phyloP scores from a whole-genome alignment of 2,888 invertebrate species.

The Flabesymbios commensalis region DNA sequence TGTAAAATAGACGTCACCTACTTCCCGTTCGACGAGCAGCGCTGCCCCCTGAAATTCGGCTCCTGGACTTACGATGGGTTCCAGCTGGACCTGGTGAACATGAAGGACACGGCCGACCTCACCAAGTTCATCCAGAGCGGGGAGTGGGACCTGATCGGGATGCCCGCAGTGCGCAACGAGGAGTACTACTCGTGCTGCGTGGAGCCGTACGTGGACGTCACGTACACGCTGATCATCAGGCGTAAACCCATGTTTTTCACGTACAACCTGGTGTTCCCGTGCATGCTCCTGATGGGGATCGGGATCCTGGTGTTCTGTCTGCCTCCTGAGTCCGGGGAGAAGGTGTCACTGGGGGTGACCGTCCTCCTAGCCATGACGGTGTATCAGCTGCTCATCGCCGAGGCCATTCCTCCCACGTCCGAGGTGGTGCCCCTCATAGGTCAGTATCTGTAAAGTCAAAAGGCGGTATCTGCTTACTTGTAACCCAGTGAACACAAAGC shows the following conservation, averaged over 20 bases:
- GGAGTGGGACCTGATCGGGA: slow-evolving; percentile 34
- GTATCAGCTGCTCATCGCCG: slow-evolving; percentile 52
- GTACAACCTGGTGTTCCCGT: slow-evolving; percentile 47
- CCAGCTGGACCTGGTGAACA: slow-evolving; percentile 49
- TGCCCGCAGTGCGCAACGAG: slow-evolving; percentile 32
- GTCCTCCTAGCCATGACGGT: slow-evolving; percentile 54
- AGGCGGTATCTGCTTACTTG: too few relatives aligned
- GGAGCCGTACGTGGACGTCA: slow-evolving; percentile 37
- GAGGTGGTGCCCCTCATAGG: slow-evolving; percentile 54
- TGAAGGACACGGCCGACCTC: slow-evolving; percentile 27
- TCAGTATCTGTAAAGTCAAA: too few relatives aligned
- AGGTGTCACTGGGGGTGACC: slow-evolving; percentile 49
- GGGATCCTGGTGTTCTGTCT: slow-evolving; percentile 43
- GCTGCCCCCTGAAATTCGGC: slow-evolving; percentile 94
- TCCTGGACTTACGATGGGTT: slow-evolving; percentile 67
- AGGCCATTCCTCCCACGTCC: slow-evolving; percentile 52
- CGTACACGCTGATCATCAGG: slow-evolving; percentile 30
- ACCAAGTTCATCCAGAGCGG: slow-evolving; percentile 27
- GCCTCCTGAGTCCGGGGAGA: slow-evolving; percentile 50
- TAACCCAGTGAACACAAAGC: too few relatives aligned
- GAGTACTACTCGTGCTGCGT: slow-evolving; percentile 34
- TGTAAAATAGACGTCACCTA: slow-evolving; percentile 34
- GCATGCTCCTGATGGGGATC: slow-evolving; percentile 43
- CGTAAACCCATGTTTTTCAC: slow-evolving; percentile 45
- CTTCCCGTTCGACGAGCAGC: slow-evolving; percentile 83